Percentiles rank a stretch among this genome's conserved stretches.
Evolutionary conservation across 2,797 vertebrate species (phyloP).

Genomic region (Sardinella longiceps): DNA sequence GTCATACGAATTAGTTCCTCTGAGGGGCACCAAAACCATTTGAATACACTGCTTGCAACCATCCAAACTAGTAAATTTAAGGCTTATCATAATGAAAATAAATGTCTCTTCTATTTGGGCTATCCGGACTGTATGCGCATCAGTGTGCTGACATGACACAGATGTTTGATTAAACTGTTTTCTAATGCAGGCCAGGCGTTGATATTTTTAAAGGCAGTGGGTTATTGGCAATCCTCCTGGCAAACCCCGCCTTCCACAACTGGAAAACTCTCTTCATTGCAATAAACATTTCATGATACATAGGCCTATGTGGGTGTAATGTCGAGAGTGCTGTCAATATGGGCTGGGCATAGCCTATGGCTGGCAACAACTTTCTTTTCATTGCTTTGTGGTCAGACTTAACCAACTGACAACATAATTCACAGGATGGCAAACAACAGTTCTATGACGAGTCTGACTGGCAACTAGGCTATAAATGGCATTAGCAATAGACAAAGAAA

Average conservation of each 20-base stretch:
- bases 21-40: slow-evolving; percentile 38
- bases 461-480: slow-evolving; percentile 19
- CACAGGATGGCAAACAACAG: slow-evolving; percentile 30
- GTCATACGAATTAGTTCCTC: slow-evolving; percentile 10
- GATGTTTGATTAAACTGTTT: too few species aligned
- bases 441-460: neutral
- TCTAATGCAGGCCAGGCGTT: neutral
- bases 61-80: too few species aligned
- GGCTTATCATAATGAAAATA: too few species aligned
- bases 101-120: neutral
- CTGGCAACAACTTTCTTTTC: slow-evolving; percentile 28
- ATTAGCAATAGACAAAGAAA: neutral
- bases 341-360: slow-evolving; percentile 34
- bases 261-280: slow-evolving; percentile 32
- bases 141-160: too few species aligned
- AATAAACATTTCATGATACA: slow-evolving; percentile 27
- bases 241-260: slow-evolving; percentile 16
- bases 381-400: slow-evolving; percentile 38
- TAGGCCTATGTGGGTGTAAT: slow-evolving; percentile 17
- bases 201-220: neutral
- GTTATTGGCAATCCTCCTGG: slow-evolving; percentile 19
- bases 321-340: slow-evolving; percentile 28
- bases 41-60: neutral
- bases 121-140: too few species aligned
- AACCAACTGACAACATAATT: slow-evolving; percentile 17